Evolutionary conservation across 2,797 vertebrate genomes (phyloP), one percentile per base, ranked within the genome.

Genomic region (Phrynocephalus forsythii): DNA sequence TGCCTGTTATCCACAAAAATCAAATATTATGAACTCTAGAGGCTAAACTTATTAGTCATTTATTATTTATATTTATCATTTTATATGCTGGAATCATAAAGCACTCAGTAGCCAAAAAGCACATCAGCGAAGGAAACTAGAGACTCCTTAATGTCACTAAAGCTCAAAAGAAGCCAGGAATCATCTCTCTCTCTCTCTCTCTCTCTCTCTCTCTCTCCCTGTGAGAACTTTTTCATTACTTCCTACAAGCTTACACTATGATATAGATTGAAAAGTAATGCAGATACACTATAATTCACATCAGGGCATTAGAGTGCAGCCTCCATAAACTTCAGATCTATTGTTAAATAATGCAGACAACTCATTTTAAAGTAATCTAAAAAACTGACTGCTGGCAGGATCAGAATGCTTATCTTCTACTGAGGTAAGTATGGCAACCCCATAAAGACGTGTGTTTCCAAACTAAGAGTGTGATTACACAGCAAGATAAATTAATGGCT

Each of bases 11-110:
- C 87, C 86, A 82, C 82, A 89, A 91, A 92, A 93, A 91, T 76
- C 89, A 93, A 79, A 68, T 91, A 89, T 75, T 84, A 82, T 75
- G 50, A 24, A 52, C 38, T 83, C 56, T 38, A 60, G 81, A 89
- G 83, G 82, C 52, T 80, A 76, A 91, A 80, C 71, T 89, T 85
- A 26, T 89, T 85, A 87, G 76, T 87, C 8, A 3, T 85, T 91
- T 93, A 87, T 91, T 92, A 91, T 93, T 94, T 90, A 5, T 92
- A 91, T 93, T 94, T 90, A 5, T n/a, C 77, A 67, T 90, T 73
- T 90, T 89, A 90, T 85, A 90, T 81, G 73, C 68, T 79, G 81
- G 90, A 85, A 86, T 83, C 52, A 30, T 16, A 78, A n/a, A 82
- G 60, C 13, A 83, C 24, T 76, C 72, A 82, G 88, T 79, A 28